Conservation (phyloP, 2,113 vertebrate species). For the Apodemus sylvaticus region DNA sequence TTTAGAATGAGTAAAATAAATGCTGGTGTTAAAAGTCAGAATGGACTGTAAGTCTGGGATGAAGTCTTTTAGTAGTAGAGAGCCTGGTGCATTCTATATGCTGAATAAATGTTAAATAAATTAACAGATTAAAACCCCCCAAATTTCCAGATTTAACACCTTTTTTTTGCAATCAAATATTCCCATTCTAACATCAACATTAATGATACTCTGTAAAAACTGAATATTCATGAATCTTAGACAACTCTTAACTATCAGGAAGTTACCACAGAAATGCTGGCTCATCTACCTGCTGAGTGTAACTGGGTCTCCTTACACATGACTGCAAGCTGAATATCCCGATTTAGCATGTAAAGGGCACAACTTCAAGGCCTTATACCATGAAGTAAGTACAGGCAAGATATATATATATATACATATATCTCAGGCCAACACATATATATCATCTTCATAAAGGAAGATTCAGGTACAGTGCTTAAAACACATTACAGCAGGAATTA, state of each 20-base stretch:
- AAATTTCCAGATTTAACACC: not conserved
- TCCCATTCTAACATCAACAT: not conserved
- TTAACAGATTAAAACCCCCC: not conserved
- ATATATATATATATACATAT: not conserved
- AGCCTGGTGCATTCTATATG: slow-evolving; percentile 27
- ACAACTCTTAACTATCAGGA: slow-evolving; percentile 60
- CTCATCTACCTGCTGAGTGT: not conserved
- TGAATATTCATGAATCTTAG: not conserved
- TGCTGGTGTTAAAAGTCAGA: slow-evolving; percentile 56
- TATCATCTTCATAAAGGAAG: slow-evolving; percentile 25
- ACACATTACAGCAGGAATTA: slow-evolving; percentile 59
- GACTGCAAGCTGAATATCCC: not conserved
- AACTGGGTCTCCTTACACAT: not conserved
- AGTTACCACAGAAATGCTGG: not conserved
- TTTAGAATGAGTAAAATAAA: slow-evolving; percentile 63
- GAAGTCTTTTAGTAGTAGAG: slow-evolving; percentile 35
- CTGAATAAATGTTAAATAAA: slow-evolving; percentile 34
- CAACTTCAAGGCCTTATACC: slow-evolving; percentile 55
- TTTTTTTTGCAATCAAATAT: slow-evolving; percentile 55
- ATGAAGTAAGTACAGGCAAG: slow-evolving; percentile 40
- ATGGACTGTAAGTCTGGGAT: slow-evolving; percentile 39
- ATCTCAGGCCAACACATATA: not conserved
- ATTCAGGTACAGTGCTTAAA: slow-evolving; percentile 39
- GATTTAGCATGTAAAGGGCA: slow-evolving; percentile 35
- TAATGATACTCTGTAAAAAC: slow-evolving; percentile 28